Percentiles rank a stretch among this genome's conserved stretches.
Evolutionary conservation across 2,113 vertebrate genomes (phyloP).

Genomic region (Danionella cerebrum): DNA sequence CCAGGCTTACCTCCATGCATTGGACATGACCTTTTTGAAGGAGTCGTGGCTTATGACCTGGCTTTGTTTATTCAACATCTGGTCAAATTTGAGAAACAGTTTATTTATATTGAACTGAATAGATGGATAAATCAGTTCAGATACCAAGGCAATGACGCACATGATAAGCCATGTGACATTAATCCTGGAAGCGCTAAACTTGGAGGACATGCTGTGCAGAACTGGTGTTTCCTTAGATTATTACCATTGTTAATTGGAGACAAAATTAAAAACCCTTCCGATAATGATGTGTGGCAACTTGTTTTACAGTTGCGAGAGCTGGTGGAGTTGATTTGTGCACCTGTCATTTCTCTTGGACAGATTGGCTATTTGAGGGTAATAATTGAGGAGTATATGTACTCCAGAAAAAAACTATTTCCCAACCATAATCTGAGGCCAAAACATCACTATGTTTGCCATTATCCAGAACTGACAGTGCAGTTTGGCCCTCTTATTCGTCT

Average conservation of each 20-base stretch:
- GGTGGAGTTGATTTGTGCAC: conserved; percentile 5
- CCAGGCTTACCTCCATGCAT: not conserved
- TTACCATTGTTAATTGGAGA: not conserved
- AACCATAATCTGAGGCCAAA: conserved; percentile 10
- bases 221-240: conserved; percentile 7
- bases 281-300: not conserved
- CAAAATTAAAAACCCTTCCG: not conserved
- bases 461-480: conserved; percentile 11
- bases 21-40: not conserved
- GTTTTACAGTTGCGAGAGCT: not conserved
- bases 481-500: conserved; percentile 19
- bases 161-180: conserved; percentile 3
- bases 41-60: not conserved
- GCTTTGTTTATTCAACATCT: not conserved
- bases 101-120: not conserved
- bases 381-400: conserved; percentile 31
- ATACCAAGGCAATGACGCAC: conserved; percentile 5
- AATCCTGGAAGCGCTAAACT: not conserved
- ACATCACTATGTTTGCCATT: conserved; percentile 19
- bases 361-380: conserved; percentile 15
- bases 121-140: not conserved
- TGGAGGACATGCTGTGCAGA: conserved; percentile 11
- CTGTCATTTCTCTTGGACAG: not conserved
- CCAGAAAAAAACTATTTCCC: not conserved
- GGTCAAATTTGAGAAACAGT: not conserved